These are phyloP conservation scores for Drosophila jambulina DNA, from an alignment of 1,140 invertebrate genomes.

Conservation along the genomic window DNA sequence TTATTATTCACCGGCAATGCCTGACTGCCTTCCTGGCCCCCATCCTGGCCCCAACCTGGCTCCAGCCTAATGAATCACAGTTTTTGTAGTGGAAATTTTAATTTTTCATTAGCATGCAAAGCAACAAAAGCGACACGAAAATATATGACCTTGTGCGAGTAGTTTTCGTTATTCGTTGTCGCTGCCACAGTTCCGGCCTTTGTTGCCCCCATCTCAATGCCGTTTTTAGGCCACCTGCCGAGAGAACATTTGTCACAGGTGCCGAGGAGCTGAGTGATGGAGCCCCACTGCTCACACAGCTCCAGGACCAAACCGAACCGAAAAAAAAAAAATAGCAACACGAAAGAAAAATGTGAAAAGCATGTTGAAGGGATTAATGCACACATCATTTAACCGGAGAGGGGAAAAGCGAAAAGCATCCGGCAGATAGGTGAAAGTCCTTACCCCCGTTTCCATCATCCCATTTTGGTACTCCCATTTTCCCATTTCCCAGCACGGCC, in stretches of 20 bases:
- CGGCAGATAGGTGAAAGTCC: constrained; percentile 48
- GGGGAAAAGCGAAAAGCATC: constrained; percentile 6
- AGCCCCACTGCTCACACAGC: constrained; percentile 11
- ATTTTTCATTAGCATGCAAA: constrained; percentile 82
- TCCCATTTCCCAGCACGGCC: constrained; percentile 19
- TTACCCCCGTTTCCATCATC: constrained; percentile 25
- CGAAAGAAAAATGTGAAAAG: constrained; percentile 62
- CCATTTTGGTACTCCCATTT: neutral
- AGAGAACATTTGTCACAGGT: constrained; percentile 76
- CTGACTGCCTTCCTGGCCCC: constrained; percentile 29
- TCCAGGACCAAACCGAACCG: neutral
- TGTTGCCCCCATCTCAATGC: constrained; percentile 8
- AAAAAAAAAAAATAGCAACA: constrained; percentile 22
- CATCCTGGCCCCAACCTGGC: neutral
- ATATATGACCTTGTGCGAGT: constrained; percentile 78
- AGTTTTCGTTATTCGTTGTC: constrained; percentile 51
- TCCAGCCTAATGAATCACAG: constrained; percentile 82
- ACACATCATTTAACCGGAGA: constrained; percentile 77
- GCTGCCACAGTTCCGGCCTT: constrained; percentile 15
- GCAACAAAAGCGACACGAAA: constrained; percentile 68
- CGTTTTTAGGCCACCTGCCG: constrained; percentile 25
- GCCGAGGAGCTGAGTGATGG: constrained; percentile 58
- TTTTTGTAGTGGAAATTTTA: constrained; percentile 81
- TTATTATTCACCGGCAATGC: constrained; percentile 79
- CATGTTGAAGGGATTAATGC: constrained; percentile 79